Evolutionary conservation across 2,797 vertebrate species (phyloP).

Genomic region (Melanotaenia trifasciata): DNA sequence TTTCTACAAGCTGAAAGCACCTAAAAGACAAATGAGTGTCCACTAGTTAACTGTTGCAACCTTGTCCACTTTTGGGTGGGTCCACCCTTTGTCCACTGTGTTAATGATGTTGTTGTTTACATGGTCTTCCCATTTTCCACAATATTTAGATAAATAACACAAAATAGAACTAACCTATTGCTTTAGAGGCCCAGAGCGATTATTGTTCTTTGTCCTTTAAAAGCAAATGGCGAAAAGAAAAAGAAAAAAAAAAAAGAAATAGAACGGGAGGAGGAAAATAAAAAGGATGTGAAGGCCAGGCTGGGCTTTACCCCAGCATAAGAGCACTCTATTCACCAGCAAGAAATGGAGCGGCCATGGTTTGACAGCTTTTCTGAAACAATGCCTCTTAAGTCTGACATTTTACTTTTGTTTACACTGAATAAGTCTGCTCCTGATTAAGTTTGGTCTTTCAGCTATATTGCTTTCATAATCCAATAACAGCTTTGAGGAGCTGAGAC

Average conservation of each 20-base stretch:
- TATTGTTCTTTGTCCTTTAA: constrained; percentile 1
- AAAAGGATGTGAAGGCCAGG: background rate
- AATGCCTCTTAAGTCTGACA: background rate
- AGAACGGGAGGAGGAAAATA: background rate
- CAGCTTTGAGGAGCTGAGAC: background rate
- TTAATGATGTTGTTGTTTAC: background rate
- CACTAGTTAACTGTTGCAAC: background rate
- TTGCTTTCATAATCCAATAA: background rate
- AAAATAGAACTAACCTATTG: background rate
- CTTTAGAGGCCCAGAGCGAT: background rate
- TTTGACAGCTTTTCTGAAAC: background rate
- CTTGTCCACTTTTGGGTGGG: too few species aligned
- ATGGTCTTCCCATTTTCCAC: background rate
- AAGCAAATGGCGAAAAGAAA: background rate
- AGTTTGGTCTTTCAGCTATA: background rate
- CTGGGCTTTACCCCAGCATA: background rate
- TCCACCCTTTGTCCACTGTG: background rate
- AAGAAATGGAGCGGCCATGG: background rate
- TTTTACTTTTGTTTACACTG: constrained; percentile 1
- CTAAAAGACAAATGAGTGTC: background rate
- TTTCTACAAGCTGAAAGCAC: background rate
- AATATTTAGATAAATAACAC: background rate
- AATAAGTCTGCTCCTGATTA: background rate
- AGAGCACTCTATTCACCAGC: background rate
- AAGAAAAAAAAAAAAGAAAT: background rate